Conservation (phyloP, 2,797 vertebrate genomes). For the Lepus oiostolus region DNA sequence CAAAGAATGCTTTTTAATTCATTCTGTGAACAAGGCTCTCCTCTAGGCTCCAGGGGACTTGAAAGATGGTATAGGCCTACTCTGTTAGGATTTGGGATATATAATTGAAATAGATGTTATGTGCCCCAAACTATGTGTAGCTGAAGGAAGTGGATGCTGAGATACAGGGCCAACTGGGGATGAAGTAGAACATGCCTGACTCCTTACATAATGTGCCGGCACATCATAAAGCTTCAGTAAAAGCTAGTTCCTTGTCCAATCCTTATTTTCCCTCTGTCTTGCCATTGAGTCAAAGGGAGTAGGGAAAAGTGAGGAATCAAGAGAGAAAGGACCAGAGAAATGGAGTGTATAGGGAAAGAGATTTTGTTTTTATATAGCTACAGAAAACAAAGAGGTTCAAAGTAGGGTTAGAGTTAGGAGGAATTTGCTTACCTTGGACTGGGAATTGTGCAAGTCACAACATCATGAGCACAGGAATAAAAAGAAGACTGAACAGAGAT, state of each 20-base stretch:
- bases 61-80: conserved; percentile 2
- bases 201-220: neutral
- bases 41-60: neutral
- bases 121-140: neutral
- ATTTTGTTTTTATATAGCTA: neutral
- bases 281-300: neutral
- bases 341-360: neutral
- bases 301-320: neutral
- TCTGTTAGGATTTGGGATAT: neutral
- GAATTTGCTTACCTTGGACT: neutral
- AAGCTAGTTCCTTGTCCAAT: neutral
- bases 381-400: conserved; percentile 17
- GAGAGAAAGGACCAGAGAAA: neutral
- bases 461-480: neutral
- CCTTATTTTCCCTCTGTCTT: neutral
- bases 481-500: neutral
- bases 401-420: conserved; percentile 25
- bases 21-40: neutral
- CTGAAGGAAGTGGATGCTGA: neutral
- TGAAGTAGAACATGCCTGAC: conserved; percentile 4
- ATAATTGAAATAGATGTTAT: neutral
- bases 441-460: neutral
- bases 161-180: neutral
- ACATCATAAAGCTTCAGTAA: neutral
- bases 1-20: conserved; percentile 29